These are phyloP conservation scores for Choloepus hoffmanni DNA, from an alignment of 2,113 vertebrate genomes.

Conservation along the genomic window DNA sequence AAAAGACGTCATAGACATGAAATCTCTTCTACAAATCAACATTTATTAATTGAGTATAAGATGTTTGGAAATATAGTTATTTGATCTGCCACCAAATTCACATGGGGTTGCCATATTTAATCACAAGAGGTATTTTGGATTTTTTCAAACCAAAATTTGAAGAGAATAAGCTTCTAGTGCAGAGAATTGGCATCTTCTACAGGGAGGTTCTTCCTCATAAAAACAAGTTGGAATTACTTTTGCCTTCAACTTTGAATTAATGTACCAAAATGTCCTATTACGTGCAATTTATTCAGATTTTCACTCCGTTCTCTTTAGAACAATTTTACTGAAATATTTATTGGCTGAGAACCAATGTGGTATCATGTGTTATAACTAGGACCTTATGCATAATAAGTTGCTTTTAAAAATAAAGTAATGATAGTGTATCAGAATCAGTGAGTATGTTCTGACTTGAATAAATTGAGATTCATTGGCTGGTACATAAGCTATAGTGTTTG, in stretches of 20 bases:
- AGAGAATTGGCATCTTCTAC: neutral
- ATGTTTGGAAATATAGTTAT: neutral
- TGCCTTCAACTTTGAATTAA: slow-evolving; percentile 8
- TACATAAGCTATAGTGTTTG: neutral
- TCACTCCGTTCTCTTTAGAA: slow-evolving; percentile 1
- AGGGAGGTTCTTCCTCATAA: neutral
- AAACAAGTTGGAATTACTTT: neutral
- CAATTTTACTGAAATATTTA: slow-evolving; percentile 27
- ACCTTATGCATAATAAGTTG: neutral
- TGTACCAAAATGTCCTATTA: neutral
- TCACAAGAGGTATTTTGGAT: neutral
- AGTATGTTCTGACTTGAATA: neutral
- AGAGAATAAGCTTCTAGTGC: neutral
- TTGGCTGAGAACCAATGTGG: neutral
- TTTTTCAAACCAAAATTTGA: neutral
- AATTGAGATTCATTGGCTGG: neutral
- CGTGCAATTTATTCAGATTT: neutral
- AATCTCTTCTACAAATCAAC: slow-evolving; percentile 56
- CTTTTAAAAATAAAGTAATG: slow-evolving; percentile 37
- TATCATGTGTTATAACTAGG: neutral
- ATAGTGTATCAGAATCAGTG: neutral
- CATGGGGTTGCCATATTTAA: slow-evolving; percentile 37
- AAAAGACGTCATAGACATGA: neutral
- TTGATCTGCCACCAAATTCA: slow-evolving; percentile 42
- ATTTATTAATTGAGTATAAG: slow-evolving; percentile 49